Conservation (phyloP, 1,140 invertebrate genomes). For the Apis mellifera region Amel_HAv3.1 CM009933.2:2535001-2535500, state of each 20-base stretch:
- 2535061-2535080: no score
- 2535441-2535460: background rate
- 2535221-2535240: no score
- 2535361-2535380: background rate
- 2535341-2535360: background rate
- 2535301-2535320: constrained; percentile 30
- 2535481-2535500: background rate
- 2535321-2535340: background rate
- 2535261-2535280: background rate
- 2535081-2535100: no score
- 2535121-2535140: constrained; percentile 22
- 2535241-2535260: no score
- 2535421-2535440: constrained; percentile 25
- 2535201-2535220: background rate
- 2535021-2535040: constrained; percentile 1
- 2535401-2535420: constrained; percentile 14
- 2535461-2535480: background rate
- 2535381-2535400: constrained; percentile 31
- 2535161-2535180: background rate
- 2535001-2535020: background rate
- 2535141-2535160: no score
- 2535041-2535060: background rate
- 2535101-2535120: background rate
- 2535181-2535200: background rate
- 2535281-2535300: constrained; percentile 23